phyloP scores from a whole-genome alignment of 2,113 vertebrate species.

The Aphyosemion australe region DNA sequence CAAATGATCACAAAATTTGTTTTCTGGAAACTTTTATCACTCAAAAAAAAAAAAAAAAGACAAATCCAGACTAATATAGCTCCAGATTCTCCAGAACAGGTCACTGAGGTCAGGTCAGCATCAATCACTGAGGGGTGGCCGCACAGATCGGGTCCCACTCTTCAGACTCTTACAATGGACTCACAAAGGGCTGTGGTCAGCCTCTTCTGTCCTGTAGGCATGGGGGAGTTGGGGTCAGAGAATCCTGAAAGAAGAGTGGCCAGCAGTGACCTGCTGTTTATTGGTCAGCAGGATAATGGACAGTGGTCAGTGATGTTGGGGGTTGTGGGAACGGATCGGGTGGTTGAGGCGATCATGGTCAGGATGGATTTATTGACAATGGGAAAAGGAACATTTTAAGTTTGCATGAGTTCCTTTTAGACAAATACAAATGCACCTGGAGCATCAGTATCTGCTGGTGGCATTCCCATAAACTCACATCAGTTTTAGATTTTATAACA shows the following conservation, averaged over 20 bases:
- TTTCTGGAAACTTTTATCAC: conserved; percentile 40
- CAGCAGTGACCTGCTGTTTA: conserved; percentile 64
- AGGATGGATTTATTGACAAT: conserved; percentile 22
- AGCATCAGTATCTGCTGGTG: background rate
- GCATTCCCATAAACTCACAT: conserved; percentile 1
- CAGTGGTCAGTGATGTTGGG: conserved; percentile 42
- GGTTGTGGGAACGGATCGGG: conserved; percentile 60
- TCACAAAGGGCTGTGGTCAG: conserved; percentile 60
- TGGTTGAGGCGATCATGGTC: conserved; percentile 17
- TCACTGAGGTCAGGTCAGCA: conserved; percentile 63
- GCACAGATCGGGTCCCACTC: conserved; percentile 54
- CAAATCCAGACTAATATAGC: conserved; percentile 83
- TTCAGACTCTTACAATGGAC: conserved; percentile 51
- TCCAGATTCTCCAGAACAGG: conserved; percentile 39
- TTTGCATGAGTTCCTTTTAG: background rate
- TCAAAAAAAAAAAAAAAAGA: conserved; percentile 76
- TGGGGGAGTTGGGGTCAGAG: conserved; percentile 57
- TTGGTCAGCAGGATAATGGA: conserved; percentile 61
- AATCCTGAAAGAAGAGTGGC: conserved; percentile 59
- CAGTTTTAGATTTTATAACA: background rate
- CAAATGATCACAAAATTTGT: background rate
- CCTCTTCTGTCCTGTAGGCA: conserved; percentile 37
- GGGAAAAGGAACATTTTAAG: background rate
- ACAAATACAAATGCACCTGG: background rate
- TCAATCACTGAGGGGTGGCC: conserved; percentile 58